Base-by-base conservation (phyloP, 2,888 invertebrate genomes). In the Apamea monoglypha region DNA sequence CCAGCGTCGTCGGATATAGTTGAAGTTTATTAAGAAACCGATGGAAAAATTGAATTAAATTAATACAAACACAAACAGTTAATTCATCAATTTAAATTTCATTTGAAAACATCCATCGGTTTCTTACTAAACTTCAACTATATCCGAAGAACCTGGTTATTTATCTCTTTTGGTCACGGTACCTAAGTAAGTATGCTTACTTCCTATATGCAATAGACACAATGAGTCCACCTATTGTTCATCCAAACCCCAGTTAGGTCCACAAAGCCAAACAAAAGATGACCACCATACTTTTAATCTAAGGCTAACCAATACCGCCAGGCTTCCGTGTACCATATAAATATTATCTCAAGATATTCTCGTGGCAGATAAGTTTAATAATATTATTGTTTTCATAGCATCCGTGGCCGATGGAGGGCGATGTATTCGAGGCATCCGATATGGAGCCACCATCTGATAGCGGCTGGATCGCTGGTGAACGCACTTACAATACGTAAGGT, bases 381-480 rank as follows among this genome's bases (percentile, higher is more conserved):
- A 92, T 92, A 93, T 92, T 92, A 93, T 93, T 93, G 92, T 93
- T 91, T 91, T 90, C 90, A 90, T 90, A 90, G 91, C 91, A 92
- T 91, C 91, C 89, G 91, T 89, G 90, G 92, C 87, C 92, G 85
- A 88, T 91, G 87, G 89, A 90, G 92, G 84, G 78, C 89, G 91
- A 91, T 92, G 90, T 85, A 84, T 88, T 70, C 86, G 74, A 78
- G 79, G 86, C 94, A 93, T 95, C 95, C 91, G 95, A 95, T 95
- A 95, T 94, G 95, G 95, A 85, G 82, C 90, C 90, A 72, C 90
- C 92, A 95, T 95, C 95, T 90, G 95, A 95, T 95, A 95, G 94
- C 71, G 80, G 87, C 88, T 89, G 90, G 90, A 91, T 93, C 91
- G 79, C 74, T 81, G 71, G 91, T 90, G 91, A 91, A 92, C 90